A percentile compares a stretch with the other conserved stretches of the same genome.
phyloP scores from a whole-genome alignment of 30 jellyfish, hydroid and myxozoan species.

The Clytia hemisphaerica region DNA sequence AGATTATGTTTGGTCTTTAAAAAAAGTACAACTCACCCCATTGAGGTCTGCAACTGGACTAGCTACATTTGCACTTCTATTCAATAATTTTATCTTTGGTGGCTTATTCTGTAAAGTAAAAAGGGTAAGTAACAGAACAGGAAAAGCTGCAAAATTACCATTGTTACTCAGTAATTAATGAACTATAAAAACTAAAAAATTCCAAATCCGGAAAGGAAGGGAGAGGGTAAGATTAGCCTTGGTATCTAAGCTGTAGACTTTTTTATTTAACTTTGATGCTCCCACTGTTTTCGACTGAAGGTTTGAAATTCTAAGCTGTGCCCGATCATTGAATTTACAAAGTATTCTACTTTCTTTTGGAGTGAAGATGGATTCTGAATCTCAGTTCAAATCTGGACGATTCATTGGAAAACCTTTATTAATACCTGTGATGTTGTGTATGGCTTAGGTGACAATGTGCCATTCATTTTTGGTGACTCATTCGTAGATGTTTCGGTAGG shows the following conservation, averaged over 20 bases:
- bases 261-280: too few relatives aligned
- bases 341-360: too few relatives aligned
- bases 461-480: background rate
- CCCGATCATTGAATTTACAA: too few relatives aligned
- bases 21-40: background rate
- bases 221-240: too few relatives aligned
- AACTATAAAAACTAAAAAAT: background rate
- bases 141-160: background rate
- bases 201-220: background rate
- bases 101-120: slow-evolving; percentile 62
- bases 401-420: too few relatives aligned
- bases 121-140: background rate
- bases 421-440: slow-evolving; percentile 78
- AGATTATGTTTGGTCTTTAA: background rate
- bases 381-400: background rate
- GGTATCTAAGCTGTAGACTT: too few relatives aligned
- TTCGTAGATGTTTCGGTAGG: too few relatives aligned
- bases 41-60: background rate
- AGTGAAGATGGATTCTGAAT: too few relatives aligned
- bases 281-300: too few relatives aligned
- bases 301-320: too few relatives aligned
- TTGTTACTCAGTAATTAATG: background rate
- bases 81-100: slow-evolving; percentile 60
- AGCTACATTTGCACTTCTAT: slow-evolving; percentile 71
- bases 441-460: slow-evolving; percentile 40